Evolutionary conservation across 1,140 invertebrate species (phyloP).

Genomic region (Epicauta chinensis): DNA sequence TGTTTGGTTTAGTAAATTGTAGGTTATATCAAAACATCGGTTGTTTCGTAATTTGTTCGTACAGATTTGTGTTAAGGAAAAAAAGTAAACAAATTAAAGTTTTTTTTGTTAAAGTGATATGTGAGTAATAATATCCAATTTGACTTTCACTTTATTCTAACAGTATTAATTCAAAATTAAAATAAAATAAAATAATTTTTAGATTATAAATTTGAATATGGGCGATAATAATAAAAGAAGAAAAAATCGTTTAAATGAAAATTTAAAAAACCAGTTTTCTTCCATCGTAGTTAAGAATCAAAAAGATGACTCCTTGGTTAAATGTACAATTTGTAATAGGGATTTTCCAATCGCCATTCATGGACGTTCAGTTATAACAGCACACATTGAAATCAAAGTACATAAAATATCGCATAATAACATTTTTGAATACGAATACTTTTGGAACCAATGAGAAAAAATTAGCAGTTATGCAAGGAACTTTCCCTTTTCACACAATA

Average conservation of each 20-base stretch:
- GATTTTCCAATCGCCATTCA: background rate
- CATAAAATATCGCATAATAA: background rate
- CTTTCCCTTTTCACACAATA: slow-evolving; percentile 22
- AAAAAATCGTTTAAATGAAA: background rate
- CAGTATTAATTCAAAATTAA: too few relatives aligned
- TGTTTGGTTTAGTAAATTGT: too few relatives aligned
- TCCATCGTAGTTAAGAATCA: background rate
- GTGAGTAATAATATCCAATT: too few relatives aligned
- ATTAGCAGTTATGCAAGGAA: slow-evolving; percentile 15
- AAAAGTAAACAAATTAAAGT: too few relatives aligned
- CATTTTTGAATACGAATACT: slow-evolving; percentile 3
- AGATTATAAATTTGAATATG: too few relatives aligned
- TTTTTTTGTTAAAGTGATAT: too few relatives aligned
- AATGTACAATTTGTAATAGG: background rate
- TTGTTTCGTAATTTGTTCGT: too few relatives aligned
- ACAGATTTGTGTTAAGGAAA: too few relatives aligned
- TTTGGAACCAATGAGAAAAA: slow-evolving; percentile 11
- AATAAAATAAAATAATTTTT: too few relatives aligned
- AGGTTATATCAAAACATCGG: too few relatives aligned
- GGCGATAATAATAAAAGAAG: too few relatives aligned
- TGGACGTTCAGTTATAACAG: background rate
- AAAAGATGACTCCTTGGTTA: background rate
- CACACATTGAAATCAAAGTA: background rate
- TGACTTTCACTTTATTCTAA: too few relatives aligned
- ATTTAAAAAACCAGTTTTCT: background rate